A percentile compares a stretch with the other conserved stretches of the same genome.
Conservation (phyloP, 2,113 vertebrate species). For the Cygnus buccinator region DNA sequence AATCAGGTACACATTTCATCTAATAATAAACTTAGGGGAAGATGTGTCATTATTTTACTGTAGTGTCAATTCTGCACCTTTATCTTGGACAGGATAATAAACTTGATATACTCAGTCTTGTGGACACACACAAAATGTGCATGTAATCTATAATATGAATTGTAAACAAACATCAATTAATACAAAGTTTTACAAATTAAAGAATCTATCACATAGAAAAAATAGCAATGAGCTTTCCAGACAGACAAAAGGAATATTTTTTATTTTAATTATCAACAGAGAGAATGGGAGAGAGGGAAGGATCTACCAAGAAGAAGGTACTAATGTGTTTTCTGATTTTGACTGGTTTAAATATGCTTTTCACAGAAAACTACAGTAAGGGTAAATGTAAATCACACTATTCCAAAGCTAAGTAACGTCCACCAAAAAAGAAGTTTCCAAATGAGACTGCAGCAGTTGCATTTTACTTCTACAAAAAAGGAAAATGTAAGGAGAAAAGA, state of each 20-base stretch:
- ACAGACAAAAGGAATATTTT: neutral
- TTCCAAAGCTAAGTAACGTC: neutral
- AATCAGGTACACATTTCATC: neutral
- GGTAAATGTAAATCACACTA: neutral
- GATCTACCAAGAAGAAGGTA: neutral
- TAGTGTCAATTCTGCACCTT: neutral
- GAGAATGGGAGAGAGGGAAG: neutral
- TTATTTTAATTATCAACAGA: neutral
- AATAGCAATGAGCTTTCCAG: neutral
- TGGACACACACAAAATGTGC: neutral
- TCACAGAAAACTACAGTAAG: neutral
- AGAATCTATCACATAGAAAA: neutral
- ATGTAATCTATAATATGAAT: neutral
- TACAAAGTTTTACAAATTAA: neutral
- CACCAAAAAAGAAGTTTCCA: neutral
- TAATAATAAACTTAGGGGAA: neutral
- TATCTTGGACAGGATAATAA: neutral
- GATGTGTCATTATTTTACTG: neutral
- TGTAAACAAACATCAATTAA: neutral
- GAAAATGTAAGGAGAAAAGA: neutral
- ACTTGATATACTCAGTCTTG: neutral
- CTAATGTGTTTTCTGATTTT: neutral
- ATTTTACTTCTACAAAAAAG: neutral
- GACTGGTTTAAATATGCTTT: neutral
- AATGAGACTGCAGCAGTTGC: neutral